Evolutionary conservation across 92 coral and sea anemone genomes (phyloP).

Genomic region (Galaxea fascicularis): DNA sequence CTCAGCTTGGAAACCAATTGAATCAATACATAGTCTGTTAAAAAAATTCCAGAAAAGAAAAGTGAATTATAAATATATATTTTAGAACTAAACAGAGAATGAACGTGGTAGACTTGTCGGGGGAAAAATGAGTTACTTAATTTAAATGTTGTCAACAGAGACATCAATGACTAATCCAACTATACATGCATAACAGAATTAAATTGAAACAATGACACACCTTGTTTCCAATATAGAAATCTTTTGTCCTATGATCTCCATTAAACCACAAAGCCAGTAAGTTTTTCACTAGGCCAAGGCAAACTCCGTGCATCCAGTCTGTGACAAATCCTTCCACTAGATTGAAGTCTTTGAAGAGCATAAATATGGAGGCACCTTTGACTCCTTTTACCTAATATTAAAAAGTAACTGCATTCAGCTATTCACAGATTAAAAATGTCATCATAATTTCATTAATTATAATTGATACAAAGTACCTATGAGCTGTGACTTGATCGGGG

Average conservation of each 20-base stretch:
- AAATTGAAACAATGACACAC: conserved; percentile 29
- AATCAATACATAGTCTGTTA: background rate
- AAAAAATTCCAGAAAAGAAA: background rate
- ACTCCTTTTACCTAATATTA: conserved; percentile 53
- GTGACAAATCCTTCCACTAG: conserved; percentile 56
- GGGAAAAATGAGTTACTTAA: background rate
- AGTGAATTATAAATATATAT: background rate
- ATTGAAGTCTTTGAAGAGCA: conserved; percentile 51
- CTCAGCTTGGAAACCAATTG: background rate
- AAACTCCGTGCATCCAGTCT: conserved; percentile 66
- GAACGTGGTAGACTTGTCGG: background rate
- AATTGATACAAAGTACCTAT: too few relatives aligned
- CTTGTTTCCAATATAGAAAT: conserved; percentile 56
- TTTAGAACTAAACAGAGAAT: background rate
- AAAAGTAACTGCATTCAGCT: background rate
- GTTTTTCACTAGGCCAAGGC: conserved; percentile 50
- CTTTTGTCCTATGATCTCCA: conserved; percentile 29
- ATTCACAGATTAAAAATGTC: too few relatives aligned
- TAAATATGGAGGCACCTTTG: conserved; percentile 58
- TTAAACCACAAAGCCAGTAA: conserved; percentile 44
- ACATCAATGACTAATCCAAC: too few relatives aligned
- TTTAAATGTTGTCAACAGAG: too few relatives aligned
- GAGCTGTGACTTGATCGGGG: background rate
- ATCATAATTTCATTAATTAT: background rate
- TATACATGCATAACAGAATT: too few relatives aligned